A percentile compares a stretch with the other conserved stretches of the same genome.
phyloP scores from a whole-genome alignment of 2,113 vertebrate genomes.

The Mormyrus lacerda region DNA sequence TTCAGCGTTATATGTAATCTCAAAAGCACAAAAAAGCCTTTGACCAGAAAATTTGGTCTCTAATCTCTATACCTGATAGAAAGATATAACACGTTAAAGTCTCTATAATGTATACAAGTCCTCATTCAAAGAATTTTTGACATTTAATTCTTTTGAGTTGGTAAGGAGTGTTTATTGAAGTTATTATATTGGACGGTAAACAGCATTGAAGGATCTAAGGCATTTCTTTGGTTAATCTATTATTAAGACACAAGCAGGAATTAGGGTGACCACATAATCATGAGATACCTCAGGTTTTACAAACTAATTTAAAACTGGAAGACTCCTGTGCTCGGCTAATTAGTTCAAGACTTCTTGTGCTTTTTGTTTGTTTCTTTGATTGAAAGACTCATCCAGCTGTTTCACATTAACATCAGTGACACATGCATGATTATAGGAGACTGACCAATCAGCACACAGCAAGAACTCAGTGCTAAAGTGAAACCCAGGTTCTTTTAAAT shows the following conservation, averaged over 20 bases:
- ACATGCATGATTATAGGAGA: too few relatives aligned
- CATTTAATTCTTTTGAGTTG: background rate
- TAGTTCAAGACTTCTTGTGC: too few relatives aligned
- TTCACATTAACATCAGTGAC: too few relatives aligned
- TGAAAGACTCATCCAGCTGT: too few relatives aligned
- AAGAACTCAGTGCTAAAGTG: too few relatives aligned
- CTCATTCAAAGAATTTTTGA: constrained; percentile 6
- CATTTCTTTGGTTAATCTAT: background rate
- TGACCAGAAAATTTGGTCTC: background rate
- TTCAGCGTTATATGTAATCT: constrained; percentile 6
- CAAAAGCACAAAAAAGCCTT: background rate
- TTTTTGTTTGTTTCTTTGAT: too few relatives aligned
- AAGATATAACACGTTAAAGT: background rate
- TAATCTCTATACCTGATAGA: background rate
- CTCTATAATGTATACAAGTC: background rate
- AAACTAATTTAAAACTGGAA: too few relatives aligned
- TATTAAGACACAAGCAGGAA: background rate
- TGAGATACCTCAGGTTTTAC: too few relatives aligned
- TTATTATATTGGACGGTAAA: background rate
- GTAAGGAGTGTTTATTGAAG: background rate
- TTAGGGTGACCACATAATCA: too few relatives aligned
- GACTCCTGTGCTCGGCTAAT: too few relatives aligned
- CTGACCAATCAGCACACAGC: too few relatives aligned
- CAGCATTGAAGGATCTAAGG: background rate
- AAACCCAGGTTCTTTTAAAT: too few relatives aligned